Evolutionary conservation across 2,888 invertebrate species (phyloP).

Genomic region (Mythimna loreyi): DNA sequence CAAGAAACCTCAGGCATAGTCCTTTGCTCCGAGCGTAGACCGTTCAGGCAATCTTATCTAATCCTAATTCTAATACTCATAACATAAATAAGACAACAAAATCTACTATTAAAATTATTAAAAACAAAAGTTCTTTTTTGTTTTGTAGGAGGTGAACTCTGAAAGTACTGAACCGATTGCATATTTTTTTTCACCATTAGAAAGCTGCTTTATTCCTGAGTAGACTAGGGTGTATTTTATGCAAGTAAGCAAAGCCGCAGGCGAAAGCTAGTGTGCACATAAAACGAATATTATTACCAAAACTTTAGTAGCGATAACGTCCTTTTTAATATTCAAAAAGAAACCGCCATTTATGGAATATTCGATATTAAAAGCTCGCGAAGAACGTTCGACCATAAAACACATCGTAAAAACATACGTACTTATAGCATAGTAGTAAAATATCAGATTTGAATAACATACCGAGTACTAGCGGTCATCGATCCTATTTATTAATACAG

Average conservation of each 20-base stretch:
- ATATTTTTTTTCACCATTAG: too few relatives aligned
- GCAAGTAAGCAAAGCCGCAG: too few relatives aligned
- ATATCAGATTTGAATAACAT: constrained; percentile 29
- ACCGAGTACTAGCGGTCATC: constrained; percentile 1
- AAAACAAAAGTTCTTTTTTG: too few relatives aligned
- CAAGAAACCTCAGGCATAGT: too few relatives aligned
- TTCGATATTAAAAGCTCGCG: constrained; percentile 27
- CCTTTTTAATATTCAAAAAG: constrained; percentile 24
- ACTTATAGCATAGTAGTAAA: constrained; percentile 11
- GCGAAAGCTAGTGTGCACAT: too few relatives aligned
- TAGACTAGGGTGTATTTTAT: too few relatives aligned
- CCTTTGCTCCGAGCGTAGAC: too few relatives aligned
- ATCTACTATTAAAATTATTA: too few relatives aligned
- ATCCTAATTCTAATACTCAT: not conserved
- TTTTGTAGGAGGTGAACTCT: too few relatives aligned
- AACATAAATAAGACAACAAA: not conserved
- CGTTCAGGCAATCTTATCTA: too few relatives aligned
- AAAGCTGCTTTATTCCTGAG: too few relatives aligned
- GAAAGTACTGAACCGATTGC: too few relatives aligned
- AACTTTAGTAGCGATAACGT: constrained; percentile 26
- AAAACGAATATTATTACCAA: not conserved
- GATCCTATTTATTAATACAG: not conserved
- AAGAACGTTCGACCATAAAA: constrained; percentile 37
- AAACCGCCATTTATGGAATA: constrained; percentile 13
- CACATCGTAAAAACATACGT: constrained; percentile 40